Percentiles rank a stretch among this genome's conserved stretches.
Evolutionary conservation across 2,888 invertebrate genomes (phyloP).

Genomic region (Apodemia hepburni): DNA sequence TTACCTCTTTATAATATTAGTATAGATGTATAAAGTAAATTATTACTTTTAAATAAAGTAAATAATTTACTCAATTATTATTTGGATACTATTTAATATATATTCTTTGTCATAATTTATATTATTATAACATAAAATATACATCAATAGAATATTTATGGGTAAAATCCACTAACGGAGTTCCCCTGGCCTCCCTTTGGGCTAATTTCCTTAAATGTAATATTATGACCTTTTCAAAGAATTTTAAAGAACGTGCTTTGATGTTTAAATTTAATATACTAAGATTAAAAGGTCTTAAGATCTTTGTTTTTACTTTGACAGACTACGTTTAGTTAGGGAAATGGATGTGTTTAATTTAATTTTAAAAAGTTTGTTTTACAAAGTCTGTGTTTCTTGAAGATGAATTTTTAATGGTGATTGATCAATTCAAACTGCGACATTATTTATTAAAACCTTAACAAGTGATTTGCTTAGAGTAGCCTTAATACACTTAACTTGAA

Average conservation of each 20-base stretch:
- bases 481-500: too few species aligned
- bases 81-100: too few species aligned
- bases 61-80: too few species aligned
- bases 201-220: neutral
- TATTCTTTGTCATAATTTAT: too few species aligned
- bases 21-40: too few species aligned
- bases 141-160: too few species aligned
- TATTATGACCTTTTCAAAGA: neutral
- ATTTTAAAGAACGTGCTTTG: neutral
- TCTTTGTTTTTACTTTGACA: constrained; percentile 12
- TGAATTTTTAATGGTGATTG: neutral
- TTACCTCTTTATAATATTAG: too few species aligned
- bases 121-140: too few species aligned
- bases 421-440: neutral
- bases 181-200: neutral
- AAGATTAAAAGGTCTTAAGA: constrained; percentile 1
- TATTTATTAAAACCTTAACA: neutral
- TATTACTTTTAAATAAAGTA: too few species aligned
- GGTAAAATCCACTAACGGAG: neutral
- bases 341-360: constrained; percentile 8
- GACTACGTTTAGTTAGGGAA: neutral
- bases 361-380: constrained; percentile 12
- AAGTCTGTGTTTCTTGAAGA: constrained; percentile 1
- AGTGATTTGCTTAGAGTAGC: too few species aligned
- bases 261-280: constrained; percentile 11